Evolutionary conservation across 2,113 vertebrate species (phyloP), one percentile per base, ranked within the genome.

Genomic region (Ageneiosus marmoratus): DNA sequence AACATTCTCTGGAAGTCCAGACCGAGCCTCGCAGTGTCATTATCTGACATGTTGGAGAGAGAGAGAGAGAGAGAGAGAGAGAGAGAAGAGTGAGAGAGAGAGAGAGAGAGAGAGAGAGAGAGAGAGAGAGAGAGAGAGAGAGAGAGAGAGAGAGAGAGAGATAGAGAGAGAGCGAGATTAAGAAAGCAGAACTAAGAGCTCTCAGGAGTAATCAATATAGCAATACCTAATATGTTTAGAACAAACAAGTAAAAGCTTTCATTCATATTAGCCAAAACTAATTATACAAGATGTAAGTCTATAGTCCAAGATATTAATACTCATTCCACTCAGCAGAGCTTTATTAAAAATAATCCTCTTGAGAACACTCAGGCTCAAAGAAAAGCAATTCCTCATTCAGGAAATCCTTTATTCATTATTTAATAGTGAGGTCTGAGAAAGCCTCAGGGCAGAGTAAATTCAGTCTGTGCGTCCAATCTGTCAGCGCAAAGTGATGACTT

Each of bases 1-100:
- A 97, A 91, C 95, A 98, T 96, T 87, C 91, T 92, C 92, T 98
- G 97, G 91, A 98, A 96, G 91, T 96, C 96, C 87, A 98, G 89
- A 78, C 96, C 97, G 56, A 96, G 95, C 34, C 94, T 92, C 0
- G 93, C 91, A 0, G 95, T 95, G 91, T 93, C 94, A 29, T 96
- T 95, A 92, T 97, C 96, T 0, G 94, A 95, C 82, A 92, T 87
- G 44, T 97, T 92, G 9, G 0, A 37, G 78, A 3, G 13, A 58
- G 13, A 62, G 79, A n/a, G n/a, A n/a, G n/a, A n/a, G n/a, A n/a
- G n/a, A n/a, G n/a, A n/a, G n/a, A n/a, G n/a, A n/a, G n/a, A n/a
- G n/a, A n/a, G n/a, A n/a, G n/a, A n/a, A 22, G 18, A 11, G 22
- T 32, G 22, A 29, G 48, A 32, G 29, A 20, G 55, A 55, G 5